Percentiles rank a stretch among this genome's conserved stretches.
These are phyloP conservation scores for Aplysina aerophoba DNA, from an alignment of 37 sponge, comb jelly and placozoan genomes.

Conservation along the genomic window DNA sequence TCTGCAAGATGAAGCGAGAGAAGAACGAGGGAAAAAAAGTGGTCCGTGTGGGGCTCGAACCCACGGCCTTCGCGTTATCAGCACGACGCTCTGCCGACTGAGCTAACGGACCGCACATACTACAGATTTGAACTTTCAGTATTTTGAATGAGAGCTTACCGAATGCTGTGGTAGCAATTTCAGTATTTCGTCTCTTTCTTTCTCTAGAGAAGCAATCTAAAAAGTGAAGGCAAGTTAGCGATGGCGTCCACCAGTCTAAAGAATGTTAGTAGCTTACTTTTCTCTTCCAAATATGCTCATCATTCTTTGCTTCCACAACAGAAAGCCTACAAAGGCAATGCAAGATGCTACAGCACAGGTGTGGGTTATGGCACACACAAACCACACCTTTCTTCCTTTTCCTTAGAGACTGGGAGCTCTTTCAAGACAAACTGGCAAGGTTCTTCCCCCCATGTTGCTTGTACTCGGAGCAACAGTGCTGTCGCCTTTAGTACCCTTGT, in stretches of 20 bases:
- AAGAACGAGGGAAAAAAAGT: constrained; percentile 4
- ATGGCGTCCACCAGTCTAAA: no score
- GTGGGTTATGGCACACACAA: background rate
- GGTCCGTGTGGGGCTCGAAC: constrained; percentile 43
- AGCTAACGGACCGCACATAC: constrained; percentile 27
- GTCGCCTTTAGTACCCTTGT: constrained; percentile 17
- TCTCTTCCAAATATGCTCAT: no score
- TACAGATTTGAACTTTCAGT: background rate
- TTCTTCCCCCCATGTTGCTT: constrained; percentile 17
- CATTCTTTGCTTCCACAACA: no score
- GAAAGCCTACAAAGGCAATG: no score
- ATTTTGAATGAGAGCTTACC: no score
- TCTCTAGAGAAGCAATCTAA: no score
- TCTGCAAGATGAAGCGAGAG: no score
- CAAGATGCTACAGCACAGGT: no score
- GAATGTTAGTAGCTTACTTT: no score
- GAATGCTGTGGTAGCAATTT: no score
- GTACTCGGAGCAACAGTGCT: constrained; percentile 1
- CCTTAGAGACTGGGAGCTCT: background rate
- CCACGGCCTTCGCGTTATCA: constrained; percentile 42
- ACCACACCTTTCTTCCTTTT: constrained; percentile 1
- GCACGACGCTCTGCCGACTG: constrained; percentile 45
- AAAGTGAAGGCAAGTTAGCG: no score
- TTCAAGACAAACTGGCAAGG: constrained; percentile 20
- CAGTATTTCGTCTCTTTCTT: no score